These are phyloP conservation scores for Chironomus striatipennis DNA, from an alignment of 1,140 invertebrate genomes.

Conservation along the genomic window DNA sequence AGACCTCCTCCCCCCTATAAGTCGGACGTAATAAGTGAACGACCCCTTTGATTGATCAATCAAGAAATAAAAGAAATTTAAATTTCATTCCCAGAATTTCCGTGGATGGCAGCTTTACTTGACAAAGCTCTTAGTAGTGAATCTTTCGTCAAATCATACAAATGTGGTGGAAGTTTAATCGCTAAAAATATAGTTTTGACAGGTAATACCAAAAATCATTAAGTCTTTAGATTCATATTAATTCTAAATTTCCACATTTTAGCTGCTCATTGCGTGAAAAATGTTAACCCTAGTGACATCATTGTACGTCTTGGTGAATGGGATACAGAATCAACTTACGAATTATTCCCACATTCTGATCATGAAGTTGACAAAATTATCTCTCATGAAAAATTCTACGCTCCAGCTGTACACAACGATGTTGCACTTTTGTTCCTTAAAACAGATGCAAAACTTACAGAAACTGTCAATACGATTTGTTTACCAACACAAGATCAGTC, in stretches of 20 bases:
- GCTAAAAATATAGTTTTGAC: constrained; percentile 58
- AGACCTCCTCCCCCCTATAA: too few relatives aligned
- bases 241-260: constrained; percentile 30
- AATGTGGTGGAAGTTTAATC: constrained; percentile 69
- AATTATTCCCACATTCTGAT: constrained; percentile 64
- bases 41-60: too few relatives aligned
- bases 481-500: constrained; percentile 42
- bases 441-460: constrained; percentile 45
- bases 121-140: constrained; percentile 44
- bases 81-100: too few relatives aligned
- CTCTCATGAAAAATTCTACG: constrained; percentile 35
- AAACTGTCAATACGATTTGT: constrained; percentile 58
- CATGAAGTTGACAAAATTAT: constrained; percentile 48
- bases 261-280: constrained; percentile 53
- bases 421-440: constrained; percentile 57
- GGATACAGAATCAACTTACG: constrained; percentile 67
- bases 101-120: constrained; percentile 69
- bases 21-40: too few relatives aligned
- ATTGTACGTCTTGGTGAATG: constrained; percentile 65
- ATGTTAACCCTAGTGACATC: constrained; percentile 35
- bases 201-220: too few relatives aligned
- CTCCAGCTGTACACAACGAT: constrained; percentile 53
- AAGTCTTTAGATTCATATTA: too few relatives aligned
- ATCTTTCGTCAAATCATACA: constrained; percentile 53
- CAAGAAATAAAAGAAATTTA: too few relatives aligned